These are phyloP conservation scores for Osmoderma eremita DNA, from an alignment of 2,888 invertebrate genomes.

Conservation along the genomic window DNA sequence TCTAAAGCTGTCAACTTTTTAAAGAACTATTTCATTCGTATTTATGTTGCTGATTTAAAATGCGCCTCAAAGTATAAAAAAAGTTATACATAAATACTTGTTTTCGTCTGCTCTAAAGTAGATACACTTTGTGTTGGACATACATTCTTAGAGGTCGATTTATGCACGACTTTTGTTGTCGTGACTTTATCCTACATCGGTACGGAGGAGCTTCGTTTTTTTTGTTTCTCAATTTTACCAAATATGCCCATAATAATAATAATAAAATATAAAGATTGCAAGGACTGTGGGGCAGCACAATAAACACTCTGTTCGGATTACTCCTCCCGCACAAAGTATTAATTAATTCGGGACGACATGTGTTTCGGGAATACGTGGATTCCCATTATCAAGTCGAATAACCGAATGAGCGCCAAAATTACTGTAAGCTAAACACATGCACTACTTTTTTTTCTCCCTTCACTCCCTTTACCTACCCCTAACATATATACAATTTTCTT, in stretches of 20 bases:
- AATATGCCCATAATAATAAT: constrained; percentile 9
- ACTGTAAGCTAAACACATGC: too few species aligned
- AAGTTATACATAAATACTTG: constrained; percentile 4
- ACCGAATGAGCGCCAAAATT: too few species aligned
- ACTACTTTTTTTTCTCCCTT: too few species aligned
- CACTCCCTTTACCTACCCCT: too few species aligned
- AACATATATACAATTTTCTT: too few species aligned
- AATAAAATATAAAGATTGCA: too few species aligned
- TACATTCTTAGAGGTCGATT: constrained; percentile 30
- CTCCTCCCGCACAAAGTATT: too few species aligned
- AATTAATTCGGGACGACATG: too few species aligned
- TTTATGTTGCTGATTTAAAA: constrained; percentile 38
- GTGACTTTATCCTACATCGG: constrained; percentile 19
- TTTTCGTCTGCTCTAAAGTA: constrained; percentile 21
- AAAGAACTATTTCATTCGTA: constrained; percentile 40
- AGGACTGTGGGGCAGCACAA: too few species aligned
- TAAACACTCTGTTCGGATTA: too few species aligned
- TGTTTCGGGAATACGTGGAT: too few species aligned
- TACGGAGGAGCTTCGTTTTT: not conserved
- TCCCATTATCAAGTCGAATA: too few species aligned
- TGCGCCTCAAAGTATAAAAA: constrained; percentile 28
- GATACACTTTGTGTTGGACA: constrained; percentile 7
- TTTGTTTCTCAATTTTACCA: constrained; percentile 1
- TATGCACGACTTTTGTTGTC: constrained; percentile 29
- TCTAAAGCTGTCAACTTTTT: constrained; percentile 41